phyloP scores from a whole-genome alignment of 2,797 vertebrate genomes.

The Acanthornis magna region DNA sequence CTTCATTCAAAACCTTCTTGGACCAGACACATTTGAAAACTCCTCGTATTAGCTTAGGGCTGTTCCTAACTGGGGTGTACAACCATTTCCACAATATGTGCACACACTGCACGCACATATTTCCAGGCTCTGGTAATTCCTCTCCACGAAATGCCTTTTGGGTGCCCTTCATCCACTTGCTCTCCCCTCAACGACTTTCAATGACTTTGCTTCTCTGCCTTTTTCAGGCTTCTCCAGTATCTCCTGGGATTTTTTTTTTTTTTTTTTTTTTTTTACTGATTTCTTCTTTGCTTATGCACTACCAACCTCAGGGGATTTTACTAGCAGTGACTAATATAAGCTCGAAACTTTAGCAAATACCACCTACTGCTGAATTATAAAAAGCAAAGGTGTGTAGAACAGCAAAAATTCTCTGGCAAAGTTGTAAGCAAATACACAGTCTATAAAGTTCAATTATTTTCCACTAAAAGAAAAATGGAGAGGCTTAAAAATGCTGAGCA shows the following conservation, averaged over 20 bases:
- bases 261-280: background rate
- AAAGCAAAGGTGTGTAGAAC: slow-evolving; percentile 42
- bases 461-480: background rate
- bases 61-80: background rate
- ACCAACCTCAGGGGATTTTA: background rate
- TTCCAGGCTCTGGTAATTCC: background rate
- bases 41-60: rapidly evolving
- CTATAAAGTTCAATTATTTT: background rate
- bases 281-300: background rate
- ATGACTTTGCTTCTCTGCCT: background rate
- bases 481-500: background rate
- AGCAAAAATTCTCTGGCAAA: slow-evolving; percentile 14
- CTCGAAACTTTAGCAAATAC: slow-evolving; percentile 45
- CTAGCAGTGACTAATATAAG: background rate
- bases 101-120: too few species aligned
- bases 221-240: background rate
- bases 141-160: background rate
- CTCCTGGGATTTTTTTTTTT: background rate
- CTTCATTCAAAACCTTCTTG: background rate
- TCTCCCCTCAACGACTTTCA: background rate
- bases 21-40: background rate
- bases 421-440: background rate
- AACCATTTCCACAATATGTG: background rate
- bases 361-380: slow-evolving; percentile 46
- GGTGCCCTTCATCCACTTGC: background rate